Conservation (phyloP, 1,140 invertebrate genomes). For the Oryctes rhinoceros region DNA sequence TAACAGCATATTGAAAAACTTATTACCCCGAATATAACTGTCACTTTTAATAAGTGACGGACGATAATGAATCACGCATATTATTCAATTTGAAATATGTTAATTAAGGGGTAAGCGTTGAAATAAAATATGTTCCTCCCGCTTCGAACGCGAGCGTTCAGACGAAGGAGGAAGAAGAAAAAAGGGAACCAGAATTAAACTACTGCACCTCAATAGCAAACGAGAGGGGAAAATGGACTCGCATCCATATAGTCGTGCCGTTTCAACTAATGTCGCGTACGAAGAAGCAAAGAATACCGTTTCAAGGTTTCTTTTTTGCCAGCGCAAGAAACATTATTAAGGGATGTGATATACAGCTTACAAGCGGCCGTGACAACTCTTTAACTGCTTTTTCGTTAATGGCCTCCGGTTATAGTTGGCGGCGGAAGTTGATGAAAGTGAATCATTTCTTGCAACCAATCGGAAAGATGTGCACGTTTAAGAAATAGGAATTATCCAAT, state of each 20-base stretch:
- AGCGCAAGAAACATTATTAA: conserved; percentile 1
- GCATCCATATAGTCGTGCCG: neutral
- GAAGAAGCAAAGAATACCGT: neutral
- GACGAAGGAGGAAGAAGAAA: conserved; percentile 10
- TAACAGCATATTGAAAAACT: conserved; percentile 31
- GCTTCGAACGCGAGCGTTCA: neutral
- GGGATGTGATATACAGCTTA: conserved; percentile 30
- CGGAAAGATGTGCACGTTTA: neutral
- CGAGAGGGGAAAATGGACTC: neutral
- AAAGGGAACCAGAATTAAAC: conserved; percentile 25
- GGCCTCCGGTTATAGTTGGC: conserved; percentile 1
- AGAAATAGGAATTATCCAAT: neutral
- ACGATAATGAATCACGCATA: conserved; percentile 27
- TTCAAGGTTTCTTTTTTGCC: conserved; percentile 14
- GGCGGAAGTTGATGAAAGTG: conserved; percentile 20
- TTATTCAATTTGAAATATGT: conserved; percentile 38
- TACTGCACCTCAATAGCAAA: neutral
- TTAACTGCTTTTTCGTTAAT: conserved; percentile 31
- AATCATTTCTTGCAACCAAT: conserved; percentile 15
- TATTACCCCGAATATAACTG: conserved; percentile 34
- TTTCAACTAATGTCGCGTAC: conserved; percentile 18
- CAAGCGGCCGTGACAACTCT: neutral
- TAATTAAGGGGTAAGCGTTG: conserved; percentile 34
- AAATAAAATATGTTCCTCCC: conserved; percentile 27
- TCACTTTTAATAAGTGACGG: conserved; percentile 34